Evolutionary conservation across 53 echinoderm and acorn worm genomes (phyloP), one percentile per base, ranked within the genome.

Genomic region (Antedon mediterranea): DNA sequence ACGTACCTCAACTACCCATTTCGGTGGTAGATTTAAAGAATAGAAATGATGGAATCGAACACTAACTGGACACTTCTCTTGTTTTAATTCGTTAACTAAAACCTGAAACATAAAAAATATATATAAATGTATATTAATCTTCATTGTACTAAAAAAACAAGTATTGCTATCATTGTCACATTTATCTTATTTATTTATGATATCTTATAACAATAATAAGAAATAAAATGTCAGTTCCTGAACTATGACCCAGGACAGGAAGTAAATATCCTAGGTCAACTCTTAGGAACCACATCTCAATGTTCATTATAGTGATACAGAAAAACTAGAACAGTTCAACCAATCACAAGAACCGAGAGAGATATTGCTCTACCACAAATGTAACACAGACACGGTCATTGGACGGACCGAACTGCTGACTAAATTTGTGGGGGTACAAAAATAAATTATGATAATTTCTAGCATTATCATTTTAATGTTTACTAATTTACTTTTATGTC

Each of bases 1-100:
- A 31, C 80, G 71, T 87, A 89, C 97, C 89, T 95, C 97, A 82
- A 95, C 73, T 29, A 72, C 77, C 97, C 97, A 95, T 43, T 82
- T 89, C 57, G 97, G 89, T 77, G 84, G 92, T 0, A 95, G 89
- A 75, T 86, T 89, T n/a, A 77, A 83, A 34, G 89, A 82, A 84
- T 87, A 92, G 79, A 95, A 74, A 57, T 89, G 79, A 32, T 89
- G 76, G 33, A 95, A 42, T 43, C 97, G 85, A 71, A 89, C 82
- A 79, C 29, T 77, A 31, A 84, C 84, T 42, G 87, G 83, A 83
- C 91, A 91, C 4, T 81, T 37, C 3, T 79, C 77, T 33, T 76
- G 80, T 23, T 78, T 74, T 71, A 92, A 85, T 79, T 89, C 87
- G 78, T 95, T 89, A 32, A 95, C 89, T 72, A 95, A 29, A 28